phyloP scores from a whole-genome alignment of 2,888 invertebrate genomes.

The Odiellus spinosus region DNA sequence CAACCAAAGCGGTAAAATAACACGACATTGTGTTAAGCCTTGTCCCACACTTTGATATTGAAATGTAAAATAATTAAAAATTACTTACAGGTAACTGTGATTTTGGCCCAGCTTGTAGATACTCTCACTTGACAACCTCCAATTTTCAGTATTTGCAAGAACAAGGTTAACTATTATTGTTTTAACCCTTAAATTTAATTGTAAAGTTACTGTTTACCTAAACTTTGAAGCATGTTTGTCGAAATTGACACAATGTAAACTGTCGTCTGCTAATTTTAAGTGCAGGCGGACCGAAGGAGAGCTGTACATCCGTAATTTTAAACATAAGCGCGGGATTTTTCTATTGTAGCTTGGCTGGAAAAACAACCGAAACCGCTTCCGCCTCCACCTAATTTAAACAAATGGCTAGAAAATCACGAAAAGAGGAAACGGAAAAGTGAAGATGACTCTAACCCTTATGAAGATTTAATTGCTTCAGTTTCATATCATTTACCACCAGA shows the following conservation, averaged over 20 bases:
- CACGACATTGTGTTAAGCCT: not conserved
- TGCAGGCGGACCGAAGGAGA: too few relatives aligned
- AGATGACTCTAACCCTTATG: not conserved
- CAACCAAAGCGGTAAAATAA: conserved; percentile 33
- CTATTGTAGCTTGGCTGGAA: too few relatives aligned
- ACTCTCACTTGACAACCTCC: conserved; percentile 47
- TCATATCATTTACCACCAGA: conserved; percentile 8
- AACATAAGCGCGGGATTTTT: too few relatives aligned
- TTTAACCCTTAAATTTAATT: too few relatives aligned
- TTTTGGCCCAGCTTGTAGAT: conserved; percentile 48
- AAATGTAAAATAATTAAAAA: too few relatives aligned
- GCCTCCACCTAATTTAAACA: not conserved
- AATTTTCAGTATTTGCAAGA: conserved; percentile 38
- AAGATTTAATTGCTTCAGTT: not conserved
- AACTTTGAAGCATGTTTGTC: too few relatives aligned
- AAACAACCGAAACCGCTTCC: too few relatives aligned
- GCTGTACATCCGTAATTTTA: too few relatives aligned
- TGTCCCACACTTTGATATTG: too few relatives aligned
- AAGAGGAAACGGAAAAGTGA: not conserved
- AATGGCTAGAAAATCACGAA: not conserved
- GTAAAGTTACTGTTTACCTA: too few relatives aligned
- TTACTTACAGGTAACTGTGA: conserved; percentile 20
- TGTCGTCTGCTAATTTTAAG: too few relatives aligned
- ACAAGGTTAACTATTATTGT: conserved; percentile 10
- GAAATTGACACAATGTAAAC: too few relatives aligned